Percentiles rank a stretch among this genome's conserved stretches.
Evolutionary conservation across 1,140 invertebrate genomes (phyloP).

Genomic region (Plodia interpunctella): DNA sequence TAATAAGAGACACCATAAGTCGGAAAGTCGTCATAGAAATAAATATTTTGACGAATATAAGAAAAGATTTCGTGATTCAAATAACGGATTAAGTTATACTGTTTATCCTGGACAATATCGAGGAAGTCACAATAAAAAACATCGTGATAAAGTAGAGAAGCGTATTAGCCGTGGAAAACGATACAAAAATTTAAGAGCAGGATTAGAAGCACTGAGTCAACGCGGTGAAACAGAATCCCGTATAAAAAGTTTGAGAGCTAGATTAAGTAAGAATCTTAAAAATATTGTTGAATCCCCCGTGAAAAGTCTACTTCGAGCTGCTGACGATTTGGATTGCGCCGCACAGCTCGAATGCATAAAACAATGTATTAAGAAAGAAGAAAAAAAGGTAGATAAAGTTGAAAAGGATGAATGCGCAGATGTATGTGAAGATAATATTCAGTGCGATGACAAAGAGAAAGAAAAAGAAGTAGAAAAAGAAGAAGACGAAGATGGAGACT

Average conservation of each 20-base stretch:
- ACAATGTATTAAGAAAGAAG: background rate
- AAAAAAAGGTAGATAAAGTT: background rate
- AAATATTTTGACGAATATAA: background rate
- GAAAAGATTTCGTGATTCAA: too few species aligned
- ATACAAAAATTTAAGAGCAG: background rate
- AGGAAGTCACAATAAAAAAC: background rate
- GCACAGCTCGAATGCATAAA: background rate
- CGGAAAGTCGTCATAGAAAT: background rate
- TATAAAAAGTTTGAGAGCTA: background rate
- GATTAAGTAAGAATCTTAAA: background rate
- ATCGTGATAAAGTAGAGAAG: background rate
- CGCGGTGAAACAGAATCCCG: background rate
- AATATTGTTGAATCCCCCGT: background rate
- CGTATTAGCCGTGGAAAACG: background rate
- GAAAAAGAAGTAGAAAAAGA: too few species aligned
- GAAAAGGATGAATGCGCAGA: constrained; percentile 30
- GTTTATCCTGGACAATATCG: too few species aligned
- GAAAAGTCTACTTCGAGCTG: background rate
- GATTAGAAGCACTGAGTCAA: background rate
- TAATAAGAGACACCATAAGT: background rate
- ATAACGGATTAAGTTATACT: background rate
- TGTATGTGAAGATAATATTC: constrained; percentile 19
- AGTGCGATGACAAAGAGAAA: background rate
- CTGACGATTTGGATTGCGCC: background rate
- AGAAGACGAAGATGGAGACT: constrained; percentile 11